A percentile compares a stretch with the other conserved stretches of the same genome.
These are phyloP conservation scores for Furcula furcula DNA, from an alignment of 2,888 invertebrate species.

Conservation along the genomic window DNA sequence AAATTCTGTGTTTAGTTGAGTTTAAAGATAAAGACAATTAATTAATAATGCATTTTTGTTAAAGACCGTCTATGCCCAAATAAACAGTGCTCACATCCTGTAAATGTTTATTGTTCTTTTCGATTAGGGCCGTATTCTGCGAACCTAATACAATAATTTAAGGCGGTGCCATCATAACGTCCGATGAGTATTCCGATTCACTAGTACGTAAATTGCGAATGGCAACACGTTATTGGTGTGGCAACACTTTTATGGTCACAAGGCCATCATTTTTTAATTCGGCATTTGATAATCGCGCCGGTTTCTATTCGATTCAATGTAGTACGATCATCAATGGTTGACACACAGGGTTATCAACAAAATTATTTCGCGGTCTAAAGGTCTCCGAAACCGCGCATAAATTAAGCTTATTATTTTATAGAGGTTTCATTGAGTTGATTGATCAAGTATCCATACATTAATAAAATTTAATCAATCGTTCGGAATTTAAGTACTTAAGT, in stretches of 20 bases:
- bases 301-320: constrained; percentile 9
- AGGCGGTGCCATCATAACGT: background rate
- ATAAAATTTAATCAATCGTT: too few species aligned
- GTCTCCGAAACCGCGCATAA: too few species aligned
- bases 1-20: too few species aligned
- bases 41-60: too few species aligned
- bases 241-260: constrained; percentile 25
- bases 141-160: background rate
- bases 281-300: constrained; percentile 30
- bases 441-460: too few species aligned
- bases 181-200: constrained; percentile 8
- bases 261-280: constrained; percentile 31
- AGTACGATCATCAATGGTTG: constrained; percentile 20
- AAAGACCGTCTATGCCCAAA: too few species aligned
- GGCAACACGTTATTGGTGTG: constrained; percentile 20
- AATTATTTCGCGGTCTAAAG: background rate
- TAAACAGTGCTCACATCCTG: too few species aligned
- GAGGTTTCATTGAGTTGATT: too few species aligned
- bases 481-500: too few species aligned
- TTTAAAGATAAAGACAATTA: too few species aligned
- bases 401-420: too few species aligned
- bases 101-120: background rate
- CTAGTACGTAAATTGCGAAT: constrained; percentile 21
- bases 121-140: background rate
- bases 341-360: background rate